Percentiles rank a stretch among this genome's conserved stretches.
Conservation (phyloP, 2,888 invertebrate genomes). For the Rotaria magnacalcarata region DNA sequence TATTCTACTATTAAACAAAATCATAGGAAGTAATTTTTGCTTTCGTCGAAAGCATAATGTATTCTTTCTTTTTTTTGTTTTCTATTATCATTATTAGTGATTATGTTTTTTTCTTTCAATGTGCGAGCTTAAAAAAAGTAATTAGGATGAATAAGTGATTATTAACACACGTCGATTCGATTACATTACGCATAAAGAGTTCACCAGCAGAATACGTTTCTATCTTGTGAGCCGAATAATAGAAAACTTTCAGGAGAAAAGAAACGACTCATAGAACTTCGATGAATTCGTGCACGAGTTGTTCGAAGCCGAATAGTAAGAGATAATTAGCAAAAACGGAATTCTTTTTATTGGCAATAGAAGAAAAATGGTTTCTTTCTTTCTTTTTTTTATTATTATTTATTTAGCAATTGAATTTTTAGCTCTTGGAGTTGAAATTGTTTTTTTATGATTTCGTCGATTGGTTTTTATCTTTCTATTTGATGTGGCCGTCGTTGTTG, state of each 20-base stretch:
- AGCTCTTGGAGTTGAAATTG: no score
- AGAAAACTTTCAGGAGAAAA: neutral
- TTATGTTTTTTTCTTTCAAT: neutral
- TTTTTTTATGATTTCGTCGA: no score
- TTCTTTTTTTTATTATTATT: no score
- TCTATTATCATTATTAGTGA: neutral
- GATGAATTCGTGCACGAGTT: neutral
- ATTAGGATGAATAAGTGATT: slow-evolving; percentile 16
- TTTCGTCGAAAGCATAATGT: neutral
- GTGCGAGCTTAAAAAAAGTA: neutral
- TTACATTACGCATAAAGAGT: neutral
- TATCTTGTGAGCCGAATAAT: neutral
- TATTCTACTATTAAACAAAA: neutral
- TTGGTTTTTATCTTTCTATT: no score
- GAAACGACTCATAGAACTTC: neutral
- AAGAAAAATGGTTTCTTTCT: no score
- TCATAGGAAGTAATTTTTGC: neutral
- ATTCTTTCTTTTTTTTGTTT: neutral
- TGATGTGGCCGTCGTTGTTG: no score
- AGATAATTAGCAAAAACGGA: neutral
- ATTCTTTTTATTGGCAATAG: no score
- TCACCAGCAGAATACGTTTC: neutral
- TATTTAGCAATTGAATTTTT: no score
- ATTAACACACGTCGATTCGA: slow-evolving; percentile 7
- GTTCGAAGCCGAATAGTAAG: neutral